Conservation (phyloP, 2,888 invertebrate genomes). For the Platycheirus albimanus region DNA sequence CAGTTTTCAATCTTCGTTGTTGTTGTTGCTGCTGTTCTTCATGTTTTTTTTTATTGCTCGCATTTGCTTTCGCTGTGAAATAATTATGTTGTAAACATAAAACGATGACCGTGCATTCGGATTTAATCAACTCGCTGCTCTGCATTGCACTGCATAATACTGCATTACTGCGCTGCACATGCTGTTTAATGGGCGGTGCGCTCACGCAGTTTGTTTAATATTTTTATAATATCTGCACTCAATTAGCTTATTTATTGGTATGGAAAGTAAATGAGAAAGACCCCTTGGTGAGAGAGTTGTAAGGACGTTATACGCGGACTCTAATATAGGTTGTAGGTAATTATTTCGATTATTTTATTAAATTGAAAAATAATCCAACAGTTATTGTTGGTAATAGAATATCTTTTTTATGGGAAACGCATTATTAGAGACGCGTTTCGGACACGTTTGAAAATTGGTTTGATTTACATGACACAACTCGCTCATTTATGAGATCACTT, state of each 20-base stretch:
- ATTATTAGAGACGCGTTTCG: too few relatives aligned
- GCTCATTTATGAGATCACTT: too few relatives aligned
- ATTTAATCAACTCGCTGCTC: conserved; percentile 60
- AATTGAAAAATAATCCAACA: not conserved
- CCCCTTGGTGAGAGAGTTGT: not conserved
- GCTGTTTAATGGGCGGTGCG: conserved; percentile 50
- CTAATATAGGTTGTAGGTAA: conserved; percentile 10
- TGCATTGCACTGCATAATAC: too few relatives aligned
- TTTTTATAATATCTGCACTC: conserved; percentile 37
- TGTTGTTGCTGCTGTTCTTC: not conserved
- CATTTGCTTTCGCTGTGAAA: conserved; percentile 35
- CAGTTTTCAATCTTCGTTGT: not conserved
- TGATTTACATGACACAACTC: too few relatives aligned
- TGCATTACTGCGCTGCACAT: conserved; percentile 39
- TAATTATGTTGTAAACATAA: conserved; percentile 56
- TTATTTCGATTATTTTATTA: too few relatives aligned
- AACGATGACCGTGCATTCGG: conserved; percentile 56
- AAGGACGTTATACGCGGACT: not conserved
- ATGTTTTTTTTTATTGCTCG: conserved; percentile 2
- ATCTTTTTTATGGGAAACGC: too few relatives aligned
- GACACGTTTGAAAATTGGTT: too few relatives aligned
- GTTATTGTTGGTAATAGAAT: not conserved
- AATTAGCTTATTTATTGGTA: conserved; percentile 47
- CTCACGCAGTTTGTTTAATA: conserved; percentile 38
- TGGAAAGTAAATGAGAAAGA: conserved; percentile 38